Percentiles rank a stretch among this genome's conserved stretches.
Evolutionary conservation across 2,797 vertebrate genomes (phyloP).

Genomic region (Chromobotia macracanthus): DNA sequence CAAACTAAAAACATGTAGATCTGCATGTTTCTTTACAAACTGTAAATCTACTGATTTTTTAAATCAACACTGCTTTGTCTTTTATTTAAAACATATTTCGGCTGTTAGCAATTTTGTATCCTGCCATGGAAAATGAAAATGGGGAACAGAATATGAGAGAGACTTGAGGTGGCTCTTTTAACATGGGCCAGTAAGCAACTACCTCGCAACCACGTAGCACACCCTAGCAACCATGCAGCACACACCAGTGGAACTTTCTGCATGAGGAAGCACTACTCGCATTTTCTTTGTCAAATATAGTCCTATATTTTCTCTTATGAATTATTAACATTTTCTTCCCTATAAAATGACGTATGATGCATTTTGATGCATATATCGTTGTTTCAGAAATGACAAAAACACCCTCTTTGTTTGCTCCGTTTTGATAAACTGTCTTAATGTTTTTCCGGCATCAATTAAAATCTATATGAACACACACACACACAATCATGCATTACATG

Average conservation of each 20-base stretch:
- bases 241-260: not conserved
- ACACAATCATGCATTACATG: not conserved
- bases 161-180: not conserved
- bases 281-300: not conserved
- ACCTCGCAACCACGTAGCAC: not conserved
- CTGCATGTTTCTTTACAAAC: no score
- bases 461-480: not conserved
- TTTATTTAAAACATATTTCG: not conserved
- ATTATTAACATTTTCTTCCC: not conserved
- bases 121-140: no score
- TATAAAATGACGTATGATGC: not conserved
- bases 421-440: not conserved
- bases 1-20: not conserved
- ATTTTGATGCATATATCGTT: not conserved
- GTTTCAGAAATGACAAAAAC: not conserved
- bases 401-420: not conserved
- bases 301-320: not conserved
- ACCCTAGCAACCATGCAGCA: not conserved
- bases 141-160: not conserved
- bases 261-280: not conserved
- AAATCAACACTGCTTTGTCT: not conserved
- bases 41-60: not conserved
- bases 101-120: not conserved
- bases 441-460: slow-evolving; percentile 4
- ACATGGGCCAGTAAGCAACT: not conserved